Evolutionary conservation across 2,888 invertebrate genomes (phyloP), one percentile per base, ranked within the genome.

Genomic region (Allygus modestus): DNA sequence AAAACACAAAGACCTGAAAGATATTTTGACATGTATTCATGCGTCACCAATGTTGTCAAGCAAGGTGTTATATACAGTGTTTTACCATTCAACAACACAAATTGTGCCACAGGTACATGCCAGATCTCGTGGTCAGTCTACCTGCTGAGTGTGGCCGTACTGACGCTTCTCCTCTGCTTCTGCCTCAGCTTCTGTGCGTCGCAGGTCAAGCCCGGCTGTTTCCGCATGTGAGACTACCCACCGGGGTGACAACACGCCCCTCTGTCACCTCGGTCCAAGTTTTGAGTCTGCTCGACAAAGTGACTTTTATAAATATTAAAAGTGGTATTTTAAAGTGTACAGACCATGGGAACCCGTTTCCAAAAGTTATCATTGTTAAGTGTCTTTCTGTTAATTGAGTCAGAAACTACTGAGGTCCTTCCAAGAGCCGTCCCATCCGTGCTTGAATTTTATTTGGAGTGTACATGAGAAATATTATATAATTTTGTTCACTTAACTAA

Each of bases 81-180:
- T n/a, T n/a, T n/a, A n/a, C n/a, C n/a, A n/a, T n/a, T n/a, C n/a
- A n/a, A n/a, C n/a, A n/a, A n/a, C n/a, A n/a, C n/a, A n/a, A n/a
- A n/a, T n/a, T 46, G 75, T 73, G 31, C 15, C 41, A 11, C 73
- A 84, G 84, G 79, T 9, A 83, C 91, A 81, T 93, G 93, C 88
- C 91, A 92, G 87, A 89, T 93, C 84, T 93, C 93, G 85, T 93
- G 92, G 92, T 93, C 93, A 83, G 90, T 91, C 86, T 92, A 92
- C 89, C 90, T 93, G 87, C 90, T 93, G 87, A 90, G 91, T 43
- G 90, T 91, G 85, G 92, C 92, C 54, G 92, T 92, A 86, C 90
- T 91, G 31, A 90, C 92, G 46, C 90, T 92, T 86, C 89, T 92
- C 88, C 88, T 92, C 84, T 93, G 92, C 90, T 92, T 92, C 89